Evolutionary conservation across 2,797 vertebrate species (phyloP), one percentile per base, ranked within the genome.

Genomic region (Streptopelia turtur): DNA sequence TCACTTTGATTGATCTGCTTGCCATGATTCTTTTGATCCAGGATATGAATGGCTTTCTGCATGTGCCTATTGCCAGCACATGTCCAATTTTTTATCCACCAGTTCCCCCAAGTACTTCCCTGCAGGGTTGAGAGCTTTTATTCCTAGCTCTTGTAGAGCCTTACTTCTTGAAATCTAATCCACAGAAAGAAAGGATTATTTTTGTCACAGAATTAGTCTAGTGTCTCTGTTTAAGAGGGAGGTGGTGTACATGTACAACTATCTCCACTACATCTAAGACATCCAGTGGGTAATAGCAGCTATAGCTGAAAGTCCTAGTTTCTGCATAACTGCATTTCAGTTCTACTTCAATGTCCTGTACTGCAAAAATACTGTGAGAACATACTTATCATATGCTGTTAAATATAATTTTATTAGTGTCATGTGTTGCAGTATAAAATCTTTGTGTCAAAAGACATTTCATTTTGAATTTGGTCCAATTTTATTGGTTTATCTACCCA

Each of bases 1-100:
- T 45, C 8, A 9, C 10, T 10, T 68, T 12, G 4, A 5, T 64
- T 0, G 0, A 33, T 4, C 5, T 55, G 15, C 28, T 85, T 16
- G 10, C 2, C 15, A 13, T 2, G 3, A 3, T 80, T 1, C 17
- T 64, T 85, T 80, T 83, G 20, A 31, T 56, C 23, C 4, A 80
- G 10, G 2, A 4, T 20, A 18, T 1, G 4, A 3, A 1, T 57
- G 9, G 4, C 33, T 74, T 72, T 72, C 23, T 50, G 12, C 16
- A 20, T 60, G 13, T 13, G 2, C 8, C 16, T 6, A 9, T 30
- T 41, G 30, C 11, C 2, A 8, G 17, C 10, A 76, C 15, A 37
- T 9, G 27, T 39, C 16, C 9, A 16, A 13, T 37, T 91, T 82
- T 37, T 64, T 7, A 24, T 53, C 7, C 10, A 52, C n/a, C 16